Percentiles rank a stretch among this genome's conserved stretches.
Evolutionary conservation across 1,140 invertebrate species (phyloP).

Genomic region (Augochlora pura): DNA sequence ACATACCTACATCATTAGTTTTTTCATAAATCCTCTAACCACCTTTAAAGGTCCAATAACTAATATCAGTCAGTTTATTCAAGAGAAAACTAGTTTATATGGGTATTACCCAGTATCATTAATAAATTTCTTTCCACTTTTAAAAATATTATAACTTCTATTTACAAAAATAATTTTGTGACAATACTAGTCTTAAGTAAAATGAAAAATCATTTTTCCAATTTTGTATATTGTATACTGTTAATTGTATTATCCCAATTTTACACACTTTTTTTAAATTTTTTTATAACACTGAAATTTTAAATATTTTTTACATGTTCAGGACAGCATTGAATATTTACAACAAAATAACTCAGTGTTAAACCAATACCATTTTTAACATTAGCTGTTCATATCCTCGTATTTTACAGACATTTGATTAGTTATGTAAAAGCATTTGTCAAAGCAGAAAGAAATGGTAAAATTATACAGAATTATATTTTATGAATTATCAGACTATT

Average conservation of each 20-base stretch:
- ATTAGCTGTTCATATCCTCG: no score
- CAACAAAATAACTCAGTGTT: no score
- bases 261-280: background rate
- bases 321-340: no score
- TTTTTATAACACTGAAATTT: slow-evolving; percentile 4
- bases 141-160: slow-evolving; percentile 56
- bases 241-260: slow-evolving; percentile 2
- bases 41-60: slow-evolving; percentile 36
- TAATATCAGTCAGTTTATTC: slow-evolving; percentile 32
- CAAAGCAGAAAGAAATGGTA: background rate
- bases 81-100: slow-evolving; percentile 24
- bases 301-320: background rate
- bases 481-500: background rate
- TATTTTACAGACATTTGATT: no score
- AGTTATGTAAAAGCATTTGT: background rate
- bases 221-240: slow-evolving; percentile 19
- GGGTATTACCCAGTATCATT: slow-evolving; percentile 14
- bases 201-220: slow-evolving; percentile 12
- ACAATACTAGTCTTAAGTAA: slow-evolving; percentile 63
- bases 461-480: background rate
- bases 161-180: slow-evolving; percentile 41
- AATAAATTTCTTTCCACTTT: slow-evolving; percentile 70
- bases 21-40: slow-evolving; percentile 20
- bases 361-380: no score
- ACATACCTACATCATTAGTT: background rate